Evolutionary conservation across 2,797 vertebrate genomes (phyloP).

Genomic region (Vultur gryphus): DNA sequence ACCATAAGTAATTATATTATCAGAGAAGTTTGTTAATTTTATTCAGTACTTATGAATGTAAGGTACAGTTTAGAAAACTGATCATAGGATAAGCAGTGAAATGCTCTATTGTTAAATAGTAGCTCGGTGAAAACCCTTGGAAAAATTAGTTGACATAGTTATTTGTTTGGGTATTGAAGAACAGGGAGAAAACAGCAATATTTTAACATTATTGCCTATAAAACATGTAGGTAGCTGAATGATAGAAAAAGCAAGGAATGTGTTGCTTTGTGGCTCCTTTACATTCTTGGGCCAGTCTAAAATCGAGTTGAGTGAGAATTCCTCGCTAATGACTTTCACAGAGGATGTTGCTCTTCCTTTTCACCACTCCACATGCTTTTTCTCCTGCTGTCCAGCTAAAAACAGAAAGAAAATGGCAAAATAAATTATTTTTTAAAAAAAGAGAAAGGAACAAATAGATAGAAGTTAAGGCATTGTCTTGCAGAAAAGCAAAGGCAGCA

Average conservation of each 20-base stretch:
- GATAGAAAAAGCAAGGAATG: neutral
- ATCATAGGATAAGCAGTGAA: neutral
- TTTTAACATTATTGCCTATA: neutral
- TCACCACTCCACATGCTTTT: neutral
- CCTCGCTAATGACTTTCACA: neutral
- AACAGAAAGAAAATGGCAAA: neutral
- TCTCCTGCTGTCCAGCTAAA: neutral
- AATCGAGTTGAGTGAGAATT: neutral
- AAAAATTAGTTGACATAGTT: neutral
- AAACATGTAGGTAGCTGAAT: neutral
- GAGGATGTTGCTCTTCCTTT: neutral
- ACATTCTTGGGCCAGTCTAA: neutral
- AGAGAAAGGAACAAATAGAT: neutral
- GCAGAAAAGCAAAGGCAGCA: neutral
- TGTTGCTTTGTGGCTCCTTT: neutral
- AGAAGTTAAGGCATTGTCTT: neutral
- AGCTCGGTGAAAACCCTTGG: neutral
- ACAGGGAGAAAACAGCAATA: neutral
- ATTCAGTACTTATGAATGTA: neutral
- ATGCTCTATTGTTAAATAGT: neutral
- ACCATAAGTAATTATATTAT: neutral
- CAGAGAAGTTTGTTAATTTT: neutral
- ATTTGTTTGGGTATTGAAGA: neutral
- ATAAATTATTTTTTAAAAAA: neutral
- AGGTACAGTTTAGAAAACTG: neutral